phyloP scores from a whole-genome alignment of 2,113 vertebrate genomes.

The Manacus vitellinus region DNA sequence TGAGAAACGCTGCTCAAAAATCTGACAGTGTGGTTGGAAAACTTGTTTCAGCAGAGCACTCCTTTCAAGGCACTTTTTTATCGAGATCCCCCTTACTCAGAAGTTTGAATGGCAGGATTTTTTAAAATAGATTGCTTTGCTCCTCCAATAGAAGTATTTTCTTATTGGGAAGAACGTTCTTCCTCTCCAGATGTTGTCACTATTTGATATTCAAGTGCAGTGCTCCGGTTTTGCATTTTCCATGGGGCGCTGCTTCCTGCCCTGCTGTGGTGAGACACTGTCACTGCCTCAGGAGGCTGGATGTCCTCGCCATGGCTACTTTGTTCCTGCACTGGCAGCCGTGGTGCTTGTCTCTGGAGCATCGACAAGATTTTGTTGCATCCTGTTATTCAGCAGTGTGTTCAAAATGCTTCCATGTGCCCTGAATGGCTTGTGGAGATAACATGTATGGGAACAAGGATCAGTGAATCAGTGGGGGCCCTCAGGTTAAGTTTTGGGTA shows the following conservation, averaged over 20 bases:
- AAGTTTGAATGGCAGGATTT: not conserved
- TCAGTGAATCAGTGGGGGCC: not conserved
- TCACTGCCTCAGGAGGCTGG: not conserved
- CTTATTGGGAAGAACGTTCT: not conserved
- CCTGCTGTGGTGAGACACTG: not conserved
- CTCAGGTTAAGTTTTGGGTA: not conserved
- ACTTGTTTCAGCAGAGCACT: not conserved
- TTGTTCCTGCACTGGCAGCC: fast-evolving
- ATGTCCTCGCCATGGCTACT: fast-evolving
- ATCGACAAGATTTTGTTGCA: not conserved
- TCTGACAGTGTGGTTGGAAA: not conserved
- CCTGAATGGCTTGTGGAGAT: fast-evolving
- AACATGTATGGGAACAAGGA: not conserved
- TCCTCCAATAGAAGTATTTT: not conserved
- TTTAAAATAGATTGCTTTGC: not conserved
- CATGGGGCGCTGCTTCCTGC: not conserved
- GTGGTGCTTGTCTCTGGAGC: fast-evolving
- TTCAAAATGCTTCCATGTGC: not conserved
- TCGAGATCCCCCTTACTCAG: not conserved
- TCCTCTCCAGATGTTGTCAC: not conserved
- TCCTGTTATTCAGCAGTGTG: fast-evolving
- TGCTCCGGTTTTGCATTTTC: not conserved
- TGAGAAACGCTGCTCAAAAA: not conserved
- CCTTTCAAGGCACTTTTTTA: not conserved
- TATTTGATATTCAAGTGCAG: not conserved